These are phyloP conservation scores for Gavia stellata DNA, from an alignment of 2,113 vertebrate genomes.

Conservation along the genomic window DNA sequence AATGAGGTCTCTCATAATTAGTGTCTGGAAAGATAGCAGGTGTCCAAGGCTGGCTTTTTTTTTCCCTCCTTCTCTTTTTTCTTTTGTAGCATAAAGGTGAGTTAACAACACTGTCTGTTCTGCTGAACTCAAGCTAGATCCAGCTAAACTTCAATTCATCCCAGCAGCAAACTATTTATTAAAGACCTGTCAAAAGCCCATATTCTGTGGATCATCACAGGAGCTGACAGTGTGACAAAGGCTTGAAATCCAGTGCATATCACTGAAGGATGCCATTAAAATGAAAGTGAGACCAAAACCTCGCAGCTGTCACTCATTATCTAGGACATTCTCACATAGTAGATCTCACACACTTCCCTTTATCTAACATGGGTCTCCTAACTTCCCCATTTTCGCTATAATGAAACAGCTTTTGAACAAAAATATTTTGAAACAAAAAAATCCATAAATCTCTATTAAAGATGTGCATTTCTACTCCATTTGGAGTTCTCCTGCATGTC, in stretches of 20 bases:
- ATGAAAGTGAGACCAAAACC: conserved; percentile 58
- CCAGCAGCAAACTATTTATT: conserved; percentile 57
- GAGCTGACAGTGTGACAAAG: conserved; percentile 36
- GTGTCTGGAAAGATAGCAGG: conserved; percentile 25
- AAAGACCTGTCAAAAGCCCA: conserved; percentile 57
- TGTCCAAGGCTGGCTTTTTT: neutral
- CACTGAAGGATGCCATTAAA: conserved; percentile 62
- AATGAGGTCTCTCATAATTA: conserved; percentile 40
- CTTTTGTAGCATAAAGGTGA: conserved; percentile 28
- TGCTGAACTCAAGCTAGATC: conserved; percentile 22
- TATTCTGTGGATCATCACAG: conserved; percentile 43
- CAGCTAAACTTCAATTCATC: conserved; percentile 54
- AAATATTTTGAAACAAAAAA: neutral
- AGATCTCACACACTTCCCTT: conserved; percentile 13
- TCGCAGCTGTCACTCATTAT: conserved; percentile 54
- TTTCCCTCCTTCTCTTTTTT: neutral
- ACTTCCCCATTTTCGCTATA: neutral
- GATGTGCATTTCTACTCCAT: neutral
- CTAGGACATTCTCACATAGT: conserved; percentile 52
- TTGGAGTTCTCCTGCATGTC: neutral
- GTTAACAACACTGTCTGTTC: conserved; percentile 17
- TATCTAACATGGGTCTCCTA: neutral
- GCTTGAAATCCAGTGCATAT: conserved; percentile 52
- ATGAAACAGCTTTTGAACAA: neutral
- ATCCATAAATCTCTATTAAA: neutral